These are phyloP conservation scores for Uloborus plumipes DNA, from an alignment of 2,888 invertebrate species.

Conservation along the genomic window DNA sequence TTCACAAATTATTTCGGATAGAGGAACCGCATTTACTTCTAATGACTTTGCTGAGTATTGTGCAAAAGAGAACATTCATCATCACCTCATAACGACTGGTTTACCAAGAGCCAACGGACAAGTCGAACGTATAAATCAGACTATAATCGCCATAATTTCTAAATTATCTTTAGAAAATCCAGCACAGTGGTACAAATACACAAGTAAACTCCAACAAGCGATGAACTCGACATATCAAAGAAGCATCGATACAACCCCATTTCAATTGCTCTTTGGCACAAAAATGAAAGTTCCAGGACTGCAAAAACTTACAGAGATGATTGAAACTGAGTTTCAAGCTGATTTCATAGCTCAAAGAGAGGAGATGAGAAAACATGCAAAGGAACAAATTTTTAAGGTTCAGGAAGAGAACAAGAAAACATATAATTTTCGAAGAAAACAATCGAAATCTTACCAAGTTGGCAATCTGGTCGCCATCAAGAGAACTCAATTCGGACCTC, in stretches of 20 bases:
- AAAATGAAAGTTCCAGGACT: background rate
- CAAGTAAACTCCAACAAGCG: background rate
- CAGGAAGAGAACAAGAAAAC: background rate
- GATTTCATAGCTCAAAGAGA: background rate
- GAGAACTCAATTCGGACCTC: conserved; percentile 1
- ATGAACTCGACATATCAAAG: background rate
- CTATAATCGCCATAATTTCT: background rate
- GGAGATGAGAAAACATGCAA: background rate
- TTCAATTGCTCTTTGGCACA: background rate
- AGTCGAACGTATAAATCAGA: conserved; percentile 5
- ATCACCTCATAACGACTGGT: conserved; percentile 8
- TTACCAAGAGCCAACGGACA: conserved; percentile 1
- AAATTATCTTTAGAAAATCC: background rate
- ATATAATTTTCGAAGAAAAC: background rate
- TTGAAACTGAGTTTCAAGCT: background rate
- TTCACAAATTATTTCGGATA: conserved; percentile 10
- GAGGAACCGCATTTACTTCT: conserved; percentile 3
- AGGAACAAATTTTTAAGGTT: background rate
- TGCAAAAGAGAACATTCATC: background rate
- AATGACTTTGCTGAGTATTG: conserved; percentile 3
- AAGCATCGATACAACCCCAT: background rate
- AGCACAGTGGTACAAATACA: conserved; percentile 1
- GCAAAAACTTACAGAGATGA: background rate
- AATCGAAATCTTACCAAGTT: background rate
- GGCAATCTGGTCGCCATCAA: background rate